phyloP scores from a whole-genome alignment of 1,140 invertebrate genomes.

The Cherax quadricarinatus region DNA sequence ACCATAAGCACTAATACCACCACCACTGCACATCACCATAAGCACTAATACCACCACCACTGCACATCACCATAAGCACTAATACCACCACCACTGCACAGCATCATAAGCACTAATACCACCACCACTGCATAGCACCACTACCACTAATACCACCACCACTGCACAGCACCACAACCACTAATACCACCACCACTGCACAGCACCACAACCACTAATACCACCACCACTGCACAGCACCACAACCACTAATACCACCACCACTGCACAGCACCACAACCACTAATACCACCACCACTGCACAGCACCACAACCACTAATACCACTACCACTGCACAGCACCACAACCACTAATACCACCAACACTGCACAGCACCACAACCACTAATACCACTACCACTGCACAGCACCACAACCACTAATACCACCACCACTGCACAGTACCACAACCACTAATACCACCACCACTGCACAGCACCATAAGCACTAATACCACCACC shows the following conservation, averaged over 20 bases:
- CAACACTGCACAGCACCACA: too few species aligned
- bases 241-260: not conserved
- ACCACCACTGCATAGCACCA: not conserved
- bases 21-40: not conserved
- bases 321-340: not conserved
- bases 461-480: constrained; percentile 22
- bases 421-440: too few species aligned
- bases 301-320: not conserved
- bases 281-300: not conserved
- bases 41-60: not conserved
- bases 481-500: not conserved
- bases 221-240: not conserved
- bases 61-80: constrained; percentile 1
- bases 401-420: too few species aligned
- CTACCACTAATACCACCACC: too few species aligned
- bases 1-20: too few species aligned
- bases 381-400: too few species aligned
- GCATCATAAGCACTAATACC: not conserved
- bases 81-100: not conserved
- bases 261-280: constrained; percentile 18
- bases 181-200: too few species aligned
- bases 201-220: too few species aligned
- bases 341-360: too few species aligned
- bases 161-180: too few species aligned
- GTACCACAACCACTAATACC: not conserved